Evolutionary conservation across 1,140 invertebrate species (phyloP).

Genomic region (Apocrypta bakeri): DNA sequence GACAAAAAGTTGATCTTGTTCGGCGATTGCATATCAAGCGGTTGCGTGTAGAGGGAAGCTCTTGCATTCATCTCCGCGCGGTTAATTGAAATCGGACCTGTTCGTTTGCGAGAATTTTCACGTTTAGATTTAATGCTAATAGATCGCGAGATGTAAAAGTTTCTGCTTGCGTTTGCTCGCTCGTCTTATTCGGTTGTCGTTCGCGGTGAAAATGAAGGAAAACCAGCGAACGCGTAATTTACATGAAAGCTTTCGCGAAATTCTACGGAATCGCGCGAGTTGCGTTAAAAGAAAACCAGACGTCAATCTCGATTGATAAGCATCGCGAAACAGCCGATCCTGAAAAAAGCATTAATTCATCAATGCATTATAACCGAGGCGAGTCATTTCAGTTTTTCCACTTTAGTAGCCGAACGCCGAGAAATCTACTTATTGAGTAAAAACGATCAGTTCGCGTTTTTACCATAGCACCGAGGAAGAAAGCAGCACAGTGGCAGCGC

Average conservation of each 20-base stretch:
- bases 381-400: neutral
- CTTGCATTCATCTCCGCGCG: conserved; percentile 25
- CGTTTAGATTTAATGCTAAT: neutral
- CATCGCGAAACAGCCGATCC: conserved; percentile 9
- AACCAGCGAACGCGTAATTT: neutral
- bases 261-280: conserved; percentile 1
- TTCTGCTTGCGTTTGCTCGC: neutral
- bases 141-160: neutral
- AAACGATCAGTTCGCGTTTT: conserved; percentile 17
- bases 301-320: conserved; percentile 32
- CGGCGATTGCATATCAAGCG: conserved; percentile 60
- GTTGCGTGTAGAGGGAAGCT: neutral
- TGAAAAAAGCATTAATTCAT: conserved; percentile 42
- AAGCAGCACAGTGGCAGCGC: neutral
- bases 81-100: conserved; percentile 33
- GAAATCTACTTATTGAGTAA: conserved; percentile 46
- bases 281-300: neutral
- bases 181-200: neutral
- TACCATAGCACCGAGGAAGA: neutral
- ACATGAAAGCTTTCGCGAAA: neutral
- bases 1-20: conserved; percentile 56
- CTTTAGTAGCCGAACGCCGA: neutral
- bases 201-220: neutral
- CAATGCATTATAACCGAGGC: conserved; percentile 32
- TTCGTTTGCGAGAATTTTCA: neutral